These are phyloP conservation scores for Phrynosoma platyrhinos DNA, from an alignment of 2,113 vertebrate genomes.

Conservation along the genomic window DNA sequence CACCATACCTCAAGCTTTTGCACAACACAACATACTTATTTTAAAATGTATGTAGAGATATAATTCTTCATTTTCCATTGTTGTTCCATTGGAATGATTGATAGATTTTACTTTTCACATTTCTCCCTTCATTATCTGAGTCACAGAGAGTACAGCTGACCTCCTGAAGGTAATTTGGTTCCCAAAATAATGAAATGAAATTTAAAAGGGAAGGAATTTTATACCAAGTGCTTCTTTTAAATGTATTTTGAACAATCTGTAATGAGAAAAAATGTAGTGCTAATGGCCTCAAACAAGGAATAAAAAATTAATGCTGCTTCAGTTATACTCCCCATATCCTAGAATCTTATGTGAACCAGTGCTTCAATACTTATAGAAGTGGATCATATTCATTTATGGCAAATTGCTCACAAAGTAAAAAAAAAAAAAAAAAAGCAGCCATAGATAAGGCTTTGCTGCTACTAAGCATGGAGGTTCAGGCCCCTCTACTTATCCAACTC, in stretches of 20 bases:
- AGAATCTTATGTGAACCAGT: slow-evolving; percentile 7
- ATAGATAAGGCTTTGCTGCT: background rate
- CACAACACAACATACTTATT: too few species aligned
- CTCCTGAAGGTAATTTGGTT: background rate
- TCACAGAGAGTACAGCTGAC: background rate
- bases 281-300: background rate
- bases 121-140: too few species aligned
- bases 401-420: slow-evolving; percentile 4
- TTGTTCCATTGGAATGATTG: too few species aligned
- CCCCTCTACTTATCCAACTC: background rate
- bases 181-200: too few species aligned
- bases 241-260: background rate
- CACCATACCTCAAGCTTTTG: too few species aligned
- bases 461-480: slow-evolving; percentile 1
- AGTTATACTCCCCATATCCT: background rate
- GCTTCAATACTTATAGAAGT: background rate
- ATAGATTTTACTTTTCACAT: too few species aligned
- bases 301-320: background rate
- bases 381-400: background rate
- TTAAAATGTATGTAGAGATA: too few species aligned
- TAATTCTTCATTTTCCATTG: too few species aligned
- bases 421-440: background rate
- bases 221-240: background rate
- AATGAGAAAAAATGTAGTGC: background rate
- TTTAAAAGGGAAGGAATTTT: background rate